Percentiles rank a stretch among this genome's conserved stretches.
phyloP scores from a whole-genome alignment of 1,140 invertebrate genomes.

The Neodiprion fabricii region DNA sequence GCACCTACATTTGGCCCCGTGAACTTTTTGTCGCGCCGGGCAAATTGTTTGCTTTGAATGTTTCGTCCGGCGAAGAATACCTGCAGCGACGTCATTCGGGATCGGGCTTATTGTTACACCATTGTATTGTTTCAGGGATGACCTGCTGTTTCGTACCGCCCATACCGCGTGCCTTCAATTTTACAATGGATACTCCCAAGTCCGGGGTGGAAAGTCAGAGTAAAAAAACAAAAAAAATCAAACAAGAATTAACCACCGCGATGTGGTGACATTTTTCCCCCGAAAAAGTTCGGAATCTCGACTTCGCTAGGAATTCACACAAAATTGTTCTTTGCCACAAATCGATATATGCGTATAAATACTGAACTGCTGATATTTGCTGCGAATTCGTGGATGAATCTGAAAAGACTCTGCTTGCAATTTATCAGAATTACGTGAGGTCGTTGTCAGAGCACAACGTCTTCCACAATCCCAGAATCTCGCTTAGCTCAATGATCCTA shows the following conservation, averaged over 20 bases:
- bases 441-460: too few relatives aligned
- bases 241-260: background rate
- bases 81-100: background rate
- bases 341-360: constrained; percentile 4
- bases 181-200: background rate
- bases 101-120: background rate
- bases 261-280: constrained; percentile 24
- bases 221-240: background rate
- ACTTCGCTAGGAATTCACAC: constrained; percentile 25
- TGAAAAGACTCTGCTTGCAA: too few relatives aligned
- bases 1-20: background rate
- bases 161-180: background rate
- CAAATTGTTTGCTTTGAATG: background rate
- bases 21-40: background rate
- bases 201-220: background rate
- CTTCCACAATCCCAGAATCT: too few relatives aligned
- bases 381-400: too few relatives aligned
- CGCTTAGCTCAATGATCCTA: too few relatives aligned
- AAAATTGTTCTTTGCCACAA: constrained; percentile 14
- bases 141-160: background rate
- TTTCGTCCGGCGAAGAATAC: background rate
- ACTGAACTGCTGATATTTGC: too few relatives aligned
- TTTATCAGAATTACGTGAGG: too few relatives aligned
- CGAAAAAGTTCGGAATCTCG: constrained; percentile 22
- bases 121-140: constrained; percentile 6